Percentiles rank a stretch among this genome's conserved stretches.
phyloP scores from a whole-genome alignment of 2,113 vertebrate species.

The Dunckerocampus dactyliophorus region DNA sequence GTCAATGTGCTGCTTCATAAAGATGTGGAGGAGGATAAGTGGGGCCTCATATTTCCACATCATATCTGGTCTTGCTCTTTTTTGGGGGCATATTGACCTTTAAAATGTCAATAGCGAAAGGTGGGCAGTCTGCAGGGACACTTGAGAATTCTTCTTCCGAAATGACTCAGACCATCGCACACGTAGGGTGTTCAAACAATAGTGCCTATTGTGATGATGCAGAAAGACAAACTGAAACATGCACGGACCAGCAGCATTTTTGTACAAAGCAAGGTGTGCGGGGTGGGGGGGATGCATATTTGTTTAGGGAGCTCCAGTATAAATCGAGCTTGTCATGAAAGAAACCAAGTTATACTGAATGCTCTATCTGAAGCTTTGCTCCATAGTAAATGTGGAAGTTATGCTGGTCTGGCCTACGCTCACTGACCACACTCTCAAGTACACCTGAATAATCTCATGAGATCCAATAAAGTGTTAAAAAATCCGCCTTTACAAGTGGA shows the following conservation, averaged over 20 bases:
- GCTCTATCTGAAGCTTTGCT: neutral
- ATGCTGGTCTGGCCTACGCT: neutral
- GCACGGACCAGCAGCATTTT: constrained; percentile 25
- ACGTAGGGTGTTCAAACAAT: constrained; percentile 5
- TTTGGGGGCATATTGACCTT: constrained; percentile 40
- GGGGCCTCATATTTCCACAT: constrained; percentile 28
- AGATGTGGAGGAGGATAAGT: constrained; percentile 42
- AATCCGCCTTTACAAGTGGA: neutral
- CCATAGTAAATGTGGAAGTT: neutral
- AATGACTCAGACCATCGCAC: constrained; percentile 4
- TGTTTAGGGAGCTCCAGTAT: neutral
- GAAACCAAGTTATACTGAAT: neutral
- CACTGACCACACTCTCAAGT: neutral
- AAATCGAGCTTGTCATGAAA: neutral
- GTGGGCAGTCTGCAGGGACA: constrained; percentile 11
- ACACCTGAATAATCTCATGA: neutral
- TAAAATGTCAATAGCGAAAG: constrained; percentile 20
- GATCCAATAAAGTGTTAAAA: neutral
- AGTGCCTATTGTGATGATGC: constrained; percentile 23
- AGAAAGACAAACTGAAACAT: constrained; percentile 20
- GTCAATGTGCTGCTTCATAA: constrained; percentile 35
- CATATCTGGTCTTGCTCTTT: constrained; percentile 35
- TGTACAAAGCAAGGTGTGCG: constrained; percentile 4
- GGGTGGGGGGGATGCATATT: neutral
- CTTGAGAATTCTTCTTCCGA: constrained; percentile 19